These are phyloP conservation scores for Perdita meconis DNA, from an alignment of 2,888 invertebrate species.

Conservation along the genomic window DNA sequence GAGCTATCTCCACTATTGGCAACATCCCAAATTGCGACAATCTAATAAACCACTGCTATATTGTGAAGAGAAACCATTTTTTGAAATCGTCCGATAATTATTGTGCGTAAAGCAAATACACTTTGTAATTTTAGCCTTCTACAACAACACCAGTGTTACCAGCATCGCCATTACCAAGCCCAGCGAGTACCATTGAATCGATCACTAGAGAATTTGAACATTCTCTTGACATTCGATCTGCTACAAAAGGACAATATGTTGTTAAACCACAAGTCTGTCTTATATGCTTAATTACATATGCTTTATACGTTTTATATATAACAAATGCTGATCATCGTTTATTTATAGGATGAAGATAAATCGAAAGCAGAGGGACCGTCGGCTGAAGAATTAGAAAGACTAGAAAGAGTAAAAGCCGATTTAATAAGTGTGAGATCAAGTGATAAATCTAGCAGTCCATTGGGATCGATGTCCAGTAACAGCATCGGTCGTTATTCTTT, in stretches of 20 bases:
- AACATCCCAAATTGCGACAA: too few relatives aligned
- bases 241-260: constrained; percentile 87
- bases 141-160: constrained; percentile 81
- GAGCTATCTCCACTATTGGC: too few relatives aligned
- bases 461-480: constrained; percentile 81
- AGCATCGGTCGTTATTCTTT: constrained; percentile 84
- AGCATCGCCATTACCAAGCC: constrained; percentile 88
- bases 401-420: constrained; percentile 86
- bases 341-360: constrained; percentile 88
- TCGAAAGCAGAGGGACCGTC: constrained; percentile 88
- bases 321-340: constrained; percentile 14
- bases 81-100: background rate
- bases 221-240: constrained; percentile 89
- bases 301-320: background rate
- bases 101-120: constrained; percentile 7
- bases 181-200: constrained; percentile 92
- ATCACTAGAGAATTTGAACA: constrained; percentile 93
- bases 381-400: constrained; percentile 86
- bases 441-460: constrained; percentile 80
- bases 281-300: too few relatives aligned
- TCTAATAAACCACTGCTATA: too few relatives aligned
- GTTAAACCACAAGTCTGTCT: constrained; percentile 86
- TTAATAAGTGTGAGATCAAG: constrained; percentile 84
- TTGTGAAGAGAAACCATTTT: too few relatives aligned
- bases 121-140: constrained; percentile 82